Evolutionary conservation across 2,888 invertebrate species (phyloP).

Genomic region (Rhogogaster chlorosoma): DNA sequence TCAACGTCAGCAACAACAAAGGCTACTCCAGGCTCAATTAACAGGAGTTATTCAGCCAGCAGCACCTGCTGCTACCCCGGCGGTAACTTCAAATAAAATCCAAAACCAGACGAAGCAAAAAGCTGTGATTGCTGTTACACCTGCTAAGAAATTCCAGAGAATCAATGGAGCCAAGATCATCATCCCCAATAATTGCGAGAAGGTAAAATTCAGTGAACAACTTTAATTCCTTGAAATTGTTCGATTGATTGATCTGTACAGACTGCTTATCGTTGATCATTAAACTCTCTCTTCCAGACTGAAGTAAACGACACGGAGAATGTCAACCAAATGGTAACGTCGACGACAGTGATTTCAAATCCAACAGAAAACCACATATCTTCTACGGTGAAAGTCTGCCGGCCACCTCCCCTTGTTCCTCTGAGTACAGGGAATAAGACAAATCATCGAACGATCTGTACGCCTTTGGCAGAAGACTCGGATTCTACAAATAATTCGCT

Average conservation of each 20-base stretch:
- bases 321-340: constrained; percentile 67
- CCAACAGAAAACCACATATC: constrained; percentile 73
- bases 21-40: constrained; percentile 80
- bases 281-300: constrained; percentile 64
- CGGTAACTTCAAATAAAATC: constrained; percentile 68
- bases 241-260: background rate
- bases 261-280: background rate
- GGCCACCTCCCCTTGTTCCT: constrained; percentile 79
- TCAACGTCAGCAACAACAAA: constrained; percentile 84
- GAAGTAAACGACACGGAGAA: constrained; percentile 72
- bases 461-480: constrained; percentile 77
- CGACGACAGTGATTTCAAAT: constrained; percentile 63
- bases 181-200: constrained; percentile 75
- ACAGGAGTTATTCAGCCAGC: constrained; percentile 69
- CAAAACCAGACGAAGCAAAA: constrained; percentile 73
- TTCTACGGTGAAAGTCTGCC: constrained; percentile 67
- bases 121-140: constrained; percentile 73
- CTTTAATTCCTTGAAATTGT: background rate
- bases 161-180: constrained; percentile 76
- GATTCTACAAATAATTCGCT: constrained; percentile 81
- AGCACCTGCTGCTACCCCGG: constrained; percentile 70
- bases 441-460: constrained; percentile 66
- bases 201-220: constrained; percentile 63
- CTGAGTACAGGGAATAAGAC: constrained; percentile 69
- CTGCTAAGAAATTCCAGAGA: constrained; percentile 75